These are phyloP conservation scores for Cercopithecus hamlyni DNA, from an alignment of 2,797 vertebrate genomes.

Conservation along the genomic window DNA sequence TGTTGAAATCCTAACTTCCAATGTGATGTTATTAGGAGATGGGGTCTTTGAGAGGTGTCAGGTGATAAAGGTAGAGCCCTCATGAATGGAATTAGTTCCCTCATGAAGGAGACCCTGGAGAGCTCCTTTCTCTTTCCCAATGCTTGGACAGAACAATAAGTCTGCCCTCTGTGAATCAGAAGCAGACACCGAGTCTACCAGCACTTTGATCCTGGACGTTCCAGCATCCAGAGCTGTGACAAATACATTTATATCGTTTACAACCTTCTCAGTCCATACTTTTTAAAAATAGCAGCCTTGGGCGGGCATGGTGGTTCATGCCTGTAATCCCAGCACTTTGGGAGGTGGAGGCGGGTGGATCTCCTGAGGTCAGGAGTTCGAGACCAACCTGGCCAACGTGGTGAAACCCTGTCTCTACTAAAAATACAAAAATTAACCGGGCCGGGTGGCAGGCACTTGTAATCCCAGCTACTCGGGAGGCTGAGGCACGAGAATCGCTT, in stretches of 20 bases:
- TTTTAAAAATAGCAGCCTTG: not conserved
- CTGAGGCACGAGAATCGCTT: too few species aligned
- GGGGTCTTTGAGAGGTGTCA: not conserved
- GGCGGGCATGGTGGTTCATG: accelerated
- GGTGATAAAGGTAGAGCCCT: not conserved
- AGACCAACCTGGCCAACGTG: too few species aligned
- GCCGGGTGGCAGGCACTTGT: too few species aligned
- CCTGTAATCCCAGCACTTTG: too few species aligned
- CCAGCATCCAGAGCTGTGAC: not conserved
- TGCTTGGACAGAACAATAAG: not conserved
- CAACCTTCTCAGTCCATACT: not conserved
- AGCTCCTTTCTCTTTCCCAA: not conserved
- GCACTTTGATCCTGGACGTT: not conserved
- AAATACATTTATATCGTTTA: not conserved
- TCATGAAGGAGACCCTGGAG: not conserved
- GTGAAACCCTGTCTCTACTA: too few species aligned
- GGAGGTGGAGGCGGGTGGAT: accelerated
- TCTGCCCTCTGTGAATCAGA: not conserved
- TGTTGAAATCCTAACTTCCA: not conserved
- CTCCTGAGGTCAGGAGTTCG: too few species aligned
- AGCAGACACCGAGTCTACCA: not conserved
- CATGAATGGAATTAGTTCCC: not conserved
- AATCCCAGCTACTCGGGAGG: too few species aligned
- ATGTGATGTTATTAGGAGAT: not conserved
- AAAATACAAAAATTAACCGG: too few species aligned